These are phyloP conservation scores for Gadus chalcogrammus DNA, from an alignment of 2,113 vertebrate genomes.

Conservation along the genomic window DNA sequence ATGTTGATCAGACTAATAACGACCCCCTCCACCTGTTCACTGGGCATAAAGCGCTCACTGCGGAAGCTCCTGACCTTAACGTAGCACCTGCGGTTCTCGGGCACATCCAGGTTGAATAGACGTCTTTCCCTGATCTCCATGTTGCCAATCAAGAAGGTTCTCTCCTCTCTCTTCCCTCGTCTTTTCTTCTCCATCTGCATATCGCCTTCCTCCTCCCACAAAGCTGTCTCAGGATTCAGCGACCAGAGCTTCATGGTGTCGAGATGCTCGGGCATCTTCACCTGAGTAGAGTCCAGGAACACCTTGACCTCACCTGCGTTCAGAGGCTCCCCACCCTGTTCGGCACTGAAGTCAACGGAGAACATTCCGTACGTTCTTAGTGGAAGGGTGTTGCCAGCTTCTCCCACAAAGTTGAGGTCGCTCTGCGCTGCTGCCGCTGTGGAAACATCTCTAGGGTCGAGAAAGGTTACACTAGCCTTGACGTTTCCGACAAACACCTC, in stretches of 20 bases:
- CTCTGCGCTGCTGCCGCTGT: slow-evolving; percentile 85
- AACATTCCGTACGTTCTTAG: slow-evolving; percentile 97
- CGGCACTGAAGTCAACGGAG: slow-evolving; percentile 88
- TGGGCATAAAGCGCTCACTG: slow-evolving; percentile 90
- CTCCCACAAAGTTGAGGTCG: slow-evolving; percentile 88
- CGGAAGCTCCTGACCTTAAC: slow-evolving; percentile 91
- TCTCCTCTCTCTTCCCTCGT: slow-evolving; percentile 84
- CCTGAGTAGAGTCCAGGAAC: slow-evolving; percentile 85
- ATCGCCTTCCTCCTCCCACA: slow-evolving; percentile 95
- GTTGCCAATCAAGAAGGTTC: slow-evolving; percentile 94
- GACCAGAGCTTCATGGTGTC: slow-evolving; percentile 94
- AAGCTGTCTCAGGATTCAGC: slow-evolving; percentile 88
- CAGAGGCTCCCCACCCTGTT: slow-evolving; percentile 79
- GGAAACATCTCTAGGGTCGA: slow-evolving; percentile 89
- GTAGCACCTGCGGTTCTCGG: slow-evolving; percentile 91
- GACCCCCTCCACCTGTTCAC: slow-evolving; percentile 90
- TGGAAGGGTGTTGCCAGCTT: slow-evolving; percentile 86
- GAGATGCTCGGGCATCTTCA: slow-evolving; percentile 87
- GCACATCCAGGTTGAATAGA: slow-evolving; percentile 95
- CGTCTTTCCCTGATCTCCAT: slow-evolving; percentile 96
- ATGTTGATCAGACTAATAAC: slow-evolving; percentile 91
- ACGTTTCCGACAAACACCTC: slow-evolving; percentile 87
- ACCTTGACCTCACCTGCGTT: slow-evolving; percentile 92
- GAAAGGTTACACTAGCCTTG: slow-evolving; percentile 90
- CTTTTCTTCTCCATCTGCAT: slow-evolving; percentile 78